Conservation (phyloP, 2,888 invertebrate species). For the Cetonia aurata region DNA sequence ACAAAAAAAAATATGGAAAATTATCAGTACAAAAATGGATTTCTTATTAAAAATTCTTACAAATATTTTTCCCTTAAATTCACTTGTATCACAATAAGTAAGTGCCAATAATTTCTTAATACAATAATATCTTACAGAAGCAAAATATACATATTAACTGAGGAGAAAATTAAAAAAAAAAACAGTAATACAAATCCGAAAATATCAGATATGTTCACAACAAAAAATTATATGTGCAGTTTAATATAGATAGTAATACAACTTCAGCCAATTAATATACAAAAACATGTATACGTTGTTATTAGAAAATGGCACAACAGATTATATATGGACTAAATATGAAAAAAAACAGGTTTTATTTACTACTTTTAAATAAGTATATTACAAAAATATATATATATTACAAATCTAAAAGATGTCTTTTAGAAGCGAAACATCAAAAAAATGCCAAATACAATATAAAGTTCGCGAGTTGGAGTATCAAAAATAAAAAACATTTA, state of each 20-base stretch:
- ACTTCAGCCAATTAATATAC: constrained; percentile 38
- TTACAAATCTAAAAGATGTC: constrained; percentile 43
- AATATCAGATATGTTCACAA: constrained; percentile 27
- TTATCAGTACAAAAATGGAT: constrained; percentile 61
- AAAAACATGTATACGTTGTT: constrained; percentile 43
- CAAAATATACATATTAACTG: constrained; percentile 39
- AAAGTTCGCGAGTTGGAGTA: not conserved
- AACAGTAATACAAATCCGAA: constrained; percentile 10
- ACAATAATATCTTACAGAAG: constrained; percentile 49
- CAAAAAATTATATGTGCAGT: constrained; percentile 12
- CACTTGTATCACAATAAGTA: constrained; percentile 63
- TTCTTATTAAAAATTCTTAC: constrained; percentile 50
- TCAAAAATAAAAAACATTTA: constrained; percentile 14
- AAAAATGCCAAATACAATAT: constrained; percentile 11
- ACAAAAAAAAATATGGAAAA: constrained; percentile 59
- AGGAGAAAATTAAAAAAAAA: constrained; percentile 20
- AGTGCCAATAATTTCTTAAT: constrained; percentile 57
- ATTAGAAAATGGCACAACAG: constrained; percentile 59
- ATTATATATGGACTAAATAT: constrained; percentile 55
- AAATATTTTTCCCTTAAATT: constrained; percentile 54
- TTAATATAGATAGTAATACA: constrained; percentile 14
- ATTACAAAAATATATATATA: constrained; percentile 43
- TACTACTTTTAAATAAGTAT: constrained; percentile 41
- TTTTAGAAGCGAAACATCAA: constrained; percentile 41
- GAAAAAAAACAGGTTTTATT: constrained; percentile 50